Evolutionary conservation across 2,888 invertebrate genomes (phyloP).

Genomic region (Ormyrus labotus): DNA sequence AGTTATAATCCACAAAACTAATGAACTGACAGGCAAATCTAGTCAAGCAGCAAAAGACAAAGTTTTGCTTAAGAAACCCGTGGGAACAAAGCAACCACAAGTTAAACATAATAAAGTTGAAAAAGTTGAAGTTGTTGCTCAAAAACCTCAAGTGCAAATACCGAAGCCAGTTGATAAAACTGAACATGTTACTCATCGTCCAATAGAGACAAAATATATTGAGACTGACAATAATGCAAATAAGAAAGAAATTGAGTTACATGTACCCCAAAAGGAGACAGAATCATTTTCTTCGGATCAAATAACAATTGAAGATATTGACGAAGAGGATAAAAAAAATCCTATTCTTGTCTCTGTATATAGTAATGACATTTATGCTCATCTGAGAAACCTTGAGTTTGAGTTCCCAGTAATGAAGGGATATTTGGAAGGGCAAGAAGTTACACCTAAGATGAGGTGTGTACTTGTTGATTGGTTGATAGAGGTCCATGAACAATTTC

Average conservation of each 20-base stretch:
- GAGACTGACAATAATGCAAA: slow-evolving; percentile 51
- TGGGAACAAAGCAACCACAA: slow-evolving; percentile 49
- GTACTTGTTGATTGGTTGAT: slow-evolving; percentile 96
- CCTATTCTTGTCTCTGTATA: slow-evolving; percentile 89
- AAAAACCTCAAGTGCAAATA: slow-evolving; percentile 24
- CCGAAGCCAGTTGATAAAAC: background rate
- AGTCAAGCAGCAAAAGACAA: slow-evolving; percentile 62
- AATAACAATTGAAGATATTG: slow-evolving; percentile 83
- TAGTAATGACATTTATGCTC: slow-evolving; percentile 91
- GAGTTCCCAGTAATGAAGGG: slow-evolving; percentile 81
- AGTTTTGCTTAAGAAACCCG: slow-evolving; percentile 60
- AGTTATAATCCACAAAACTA: slow-evolving; percentile 72
- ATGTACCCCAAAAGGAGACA: slow-evolving; percentile 52
- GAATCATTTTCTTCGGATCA: slow-evolving; percentile 69
- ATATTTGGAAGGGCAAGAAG: slow-evolving; percentile 83
- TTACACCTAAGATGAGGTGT: slow-evolving; percentile 91
- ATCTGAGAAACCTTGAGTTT: slow-evolving; percentile 86
- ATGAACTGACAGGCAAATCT: slow-evolving; percentile 69
- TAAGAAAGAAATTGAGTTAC: slow-evolving; percentile 49
- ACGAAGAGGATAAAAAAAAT: slow-evolving; percentile 84
- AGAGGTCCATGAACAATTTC: slow-evolving; percentile 92
- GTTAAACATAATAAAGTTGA: slow-evolving; percentile 59
- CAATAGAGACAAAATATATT: slow-evolving; percentile 34
- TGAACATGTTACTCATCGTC: slow-evolving; percentile 44
- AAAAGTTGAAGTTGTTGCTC: slow-evolving; percentile 50